A percentile compares a stretch with the other conserved stretches of the same genome.
These are phyloP conservation scores for Pammene fasciana DNA, from an alignment of 2,888 invertebrate species.

Conservation along the genomic window DNA sequence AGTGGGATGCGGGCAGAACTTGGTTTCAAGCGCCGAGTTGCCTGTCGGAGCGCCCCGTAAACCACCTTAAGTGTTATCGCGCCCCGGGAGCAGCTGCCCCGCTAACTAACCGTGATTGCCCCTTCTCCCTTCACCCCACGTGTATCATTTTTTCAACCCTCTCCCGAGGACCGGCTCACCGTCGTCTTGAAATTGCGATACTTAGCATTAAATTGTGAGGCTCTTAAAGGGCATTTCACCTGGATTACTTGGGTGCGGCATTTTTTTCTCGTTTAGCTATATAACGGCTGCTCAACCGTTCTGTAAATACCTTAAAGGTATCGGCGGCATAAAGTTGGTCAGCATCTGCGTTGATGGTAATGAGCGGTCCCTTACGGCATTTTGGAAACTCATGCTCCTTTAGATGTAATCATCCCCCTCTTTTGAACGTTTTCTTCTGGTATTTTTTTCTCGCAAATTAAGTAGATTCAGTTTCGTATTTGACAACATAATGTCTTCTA, in stretches of 20 bases:
- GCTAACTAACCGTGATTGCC: constrained; percentile 75
- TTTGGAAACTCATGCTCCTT: constrained; percentile 76
- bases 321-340: constrained; percentile 73
- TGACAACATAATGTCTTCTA: constrained; percentile 70
- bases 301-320: constrained; percentile 81
- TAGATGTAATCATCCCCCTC: constrained; percentile 64
- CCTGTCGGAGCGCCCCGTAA: constrained; percentile 57
- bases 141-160: constrained; percentile 79
- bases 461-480: constrained; percentile 69
- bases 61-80: constrained; percentile 69
- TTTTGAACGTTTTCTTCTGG: constrained; percentile 50
- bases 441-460: constrained; percentile 58
- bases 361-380: constrained; percentile 77
- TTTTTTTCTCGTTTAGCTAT: constrained; percentile 71
- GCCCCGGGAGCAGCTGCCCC: constrained; percentile 68
- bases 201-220: constrained; percentile 81
- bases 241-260: constrained; percentile 68
- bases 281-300: constrained; percentile 72
- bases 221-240: constrained; percentile 73
- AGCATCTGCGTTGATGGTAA: constrained; percentile 76
- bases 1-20: constrained; percentile 47
- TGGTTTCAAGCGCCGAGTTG: constrained; percentile 56
- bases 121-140: constrained; percentile 50
- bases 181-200: constrained; percentile 77
- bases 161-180: constrained; percentile 64